Percentiles rank a stretch among this genome's conserved stretches.
Evolutionary conservation across 2,888 invertebrate genomes (phyloP).

Genomic region (Mimumesa dahlbomi): DNA sequence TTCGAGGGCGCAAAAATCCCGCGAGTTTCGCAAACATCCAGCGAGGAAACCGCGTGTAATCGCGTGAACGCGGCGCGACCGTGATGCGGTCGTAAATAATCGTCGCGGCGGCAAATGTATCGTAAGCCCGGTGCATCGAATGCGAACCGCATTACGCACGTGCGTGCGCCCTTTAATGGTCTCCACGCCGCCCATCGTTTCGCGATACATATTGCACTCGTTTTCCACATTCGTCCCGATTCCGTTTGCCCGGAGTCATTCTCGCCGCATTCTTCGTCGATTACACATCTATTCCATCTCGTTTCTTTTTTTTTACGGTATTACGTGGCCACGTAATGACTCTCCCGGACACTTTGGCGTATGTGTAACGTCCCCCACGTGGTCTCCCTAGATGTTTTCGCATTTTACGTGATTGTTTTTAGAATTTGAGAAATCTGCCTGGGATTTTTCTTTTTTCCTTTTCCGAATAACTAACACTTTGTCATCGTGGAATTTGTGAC

Average conservation of each 20-base stretch:
- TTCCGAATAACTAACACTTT: no score
- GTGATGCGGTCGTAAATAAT: slow-evolving; percentile 11
- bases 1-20: no score
- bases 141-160: slow-evolving; percentile 13
- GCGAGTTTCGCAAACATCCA: no score
- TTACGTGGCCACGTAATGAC: slow-evolving; percentile 14
- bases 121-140: no score
- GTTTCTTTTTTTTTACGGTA: not conserved
- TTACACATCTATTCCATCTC: slow-evolving; percentile 5
- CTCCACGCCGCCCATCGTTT: slow-evolving; percentile 10
- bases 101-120: no score
- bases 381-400: no score
- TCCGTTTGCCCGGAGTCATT: not conserved
- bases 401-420: no score
- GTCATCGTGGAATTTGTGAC: no score
- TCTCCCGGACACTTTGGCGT: no score
- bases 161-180: slow-evolving; percentile 29
- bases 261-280: slow-evolving; percentile 1
- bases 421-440: no score
- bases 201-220: slow-evolving; percentile 3
- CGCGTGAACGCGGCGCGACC: slow-evolving; percentile 7
- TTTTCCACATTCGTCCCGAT: slow-evolving; percentile 13
- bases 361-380: no score
- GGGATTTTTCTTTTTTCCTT: no score
- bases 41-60: not conserved